Evolutionary conservation across 1,140 invertebrate genomes (phyloP).

Genomic region (Achatina immaculata): DNA sequence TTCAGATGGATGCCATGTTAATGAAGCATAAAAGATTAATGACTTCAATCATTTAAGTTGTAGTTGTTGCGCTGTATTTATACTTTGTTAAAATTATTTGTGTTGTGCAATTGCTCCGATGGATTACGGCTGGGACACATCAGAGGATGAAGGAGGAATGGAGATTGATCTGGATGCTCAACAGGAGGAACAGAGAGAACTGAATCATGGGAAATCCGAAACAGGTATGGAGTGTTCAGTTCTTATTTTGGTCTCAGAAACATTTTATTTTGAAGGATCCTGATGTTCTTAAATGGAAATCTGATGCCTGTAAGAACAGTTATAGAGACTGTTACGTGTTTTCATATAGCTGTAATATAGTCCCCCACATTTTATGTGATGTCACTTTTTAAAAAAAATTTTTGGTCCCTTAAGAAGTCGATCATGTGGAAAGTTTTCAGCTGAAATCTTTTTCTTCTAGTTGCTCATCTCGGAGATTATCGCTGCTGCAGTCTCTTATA

Average conservation of each 20-base stretch:
- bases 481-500: too few relatives aligned
- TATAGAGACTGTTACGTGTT: too few relatives aligned
- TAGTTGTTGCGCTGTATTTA: neutral
- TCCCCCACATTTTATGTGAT: too few relatives aligned
- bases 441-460: too few relatives aligned
- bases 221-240: neutral
- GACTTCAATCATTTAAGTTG: neutral
- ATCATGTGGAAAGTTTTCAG: too few relatives aligned
- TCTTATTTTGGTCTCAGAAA: neutral
- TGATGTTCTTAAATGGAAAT: too few relatives aligned
- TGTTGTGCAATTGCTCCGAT: conserved; percentile 4
- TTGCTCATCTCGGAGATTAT: too few relatives aligned
- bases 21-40: neutral
- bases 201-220: neutral
- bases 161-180: conserved; percentile 34
- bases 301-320: too few relatives aligned
- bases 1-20: neutral
- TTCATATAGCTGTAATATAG: too few relatives aligned
- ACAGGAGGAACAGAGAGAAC: conserved; percentile 17
- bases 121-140: conserved; percentile 35
- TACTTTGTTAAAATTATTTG: neutral
- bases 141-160: conserved; percentile 34
- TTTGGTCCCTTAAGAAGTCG: too few relatives aligned
- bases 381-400: too few relatives aligned
- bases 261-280: too few relatives aligned